Base-by-base conservation (phyloP, 2,888 invertebrate species). In the Stramonita haemastoma region DNA sequence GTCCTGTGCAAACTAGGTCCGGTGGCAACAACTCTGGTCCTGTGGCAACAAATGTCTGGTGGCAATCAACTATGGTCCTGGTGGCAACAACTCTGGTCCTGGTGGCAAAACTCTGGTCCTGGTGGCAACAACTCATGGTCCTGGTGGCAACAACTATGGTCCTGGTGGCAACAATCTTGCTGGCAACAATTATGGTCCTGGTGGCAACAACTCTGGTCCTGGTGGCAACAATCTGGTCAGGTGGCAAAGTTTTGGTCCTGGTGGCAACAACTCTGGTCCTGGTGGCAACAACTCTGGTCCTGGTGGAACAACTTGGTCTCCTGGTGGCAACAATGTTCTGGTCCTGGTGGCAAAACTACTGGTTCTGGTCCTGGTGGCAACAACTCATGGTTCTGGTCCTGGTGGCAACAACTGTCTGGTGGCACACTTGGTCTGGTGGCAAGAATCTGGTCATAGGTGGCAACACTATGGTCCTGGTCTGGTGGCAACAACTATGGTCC, bases 41-140 rank as follows among this genome's bases (percentile, higher is more conserved):
- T 13, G 73, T n/a, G 29, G 29, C 73, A 73, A 73, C 73, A 73
- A 73, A 5, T n/a, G n/a, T n/a, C 1, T 73, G 73, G n/a, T 73
- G 11, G 22, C n/a, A 73, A n/a, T n/a, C n/a, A n/a, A 73, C 29
- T n/a, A 1, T n/a, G 26, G n/a, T 73, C n/a, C 22, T 73, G 29
- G 73, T n/a, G 73, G 73, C n/a, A 26, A 29, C 19, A 79, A 34
- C 4, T 32, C 8, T 79, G 79, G 79, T 81, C 32, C 79, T 29
- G 81, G 81, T 81, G 34, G 81, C 34, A 81, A 81, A 81, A 81
- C 13, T n/a, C 81, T 77, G 77, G 29, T 81, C 73, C 73, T 11
- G n/a, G 73, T n/a, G n/a, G 11, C 73, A 73, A 73, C 73, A 73
- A 26, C 2, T 73, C 8, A 73, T 26, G 26, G 11, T 8, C 8